Base-by-base conservation (phyloP, 2,113 vertebrate species). In the Stomatorhinus ivindoensis region DNA sequence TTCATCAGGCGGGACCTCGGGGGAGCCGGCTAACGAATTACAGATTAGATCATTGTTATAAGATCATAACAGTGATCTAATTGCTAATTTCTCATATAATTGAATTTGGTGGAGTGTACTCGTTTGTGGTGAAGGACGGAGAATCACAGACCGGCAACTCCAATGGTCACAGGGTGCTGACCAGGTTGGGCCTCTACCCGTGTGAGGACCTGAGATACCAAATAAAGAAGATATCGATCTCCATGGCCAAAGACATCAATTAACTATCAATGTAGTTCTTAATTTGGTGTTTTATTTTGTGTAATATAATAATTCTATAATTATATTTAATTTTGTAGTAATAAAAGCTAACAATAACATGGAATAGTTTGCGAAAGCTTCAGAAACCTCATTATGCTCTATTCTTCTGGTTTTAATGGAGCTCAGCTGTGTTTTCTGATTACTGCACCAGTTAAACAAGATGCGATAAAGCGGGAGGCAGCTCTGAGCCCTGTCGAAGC, bases 1-100 rank as follows among this genome's bases (percentile, higher is more conserved):
- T 88, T 88, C 87, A 90, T 88, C 90, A 88, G 51, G 87, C 87
- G 53, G 42, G 35, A 53, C 90, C 93, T 91, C 91, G 46, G 87
- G 94, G 95, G 93, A 94, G 69, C 58, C 93, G 94, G 94, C 94
- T 95, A 95, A 96, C 96, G 95, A 96, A 95, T 96, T 94, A 95
- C 93, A 94, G 95, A 95, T 96, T 95, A 95, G 95, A 95, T 96
- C 93, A 94, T 95, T 95, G 95, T 96, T 95, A 88, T 88, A 90
- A 93, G 94, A 96, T 96, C 95, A 96, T 95, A 95, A 95, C 94
- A 92, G 93, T 93, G 90, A 92, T 95, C 95, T 95, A 96, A 96
- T 96, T 95, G 95, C 92, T 94, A 95, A 95, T 96, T 95, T 96
- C 94, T 95, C 94, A 93, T 94, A 95, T 96, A 96, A 96, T 96